Base-by-base conservation (phyloP, 2,888 invertebrate species). In the Metalampra italica region DNA sequence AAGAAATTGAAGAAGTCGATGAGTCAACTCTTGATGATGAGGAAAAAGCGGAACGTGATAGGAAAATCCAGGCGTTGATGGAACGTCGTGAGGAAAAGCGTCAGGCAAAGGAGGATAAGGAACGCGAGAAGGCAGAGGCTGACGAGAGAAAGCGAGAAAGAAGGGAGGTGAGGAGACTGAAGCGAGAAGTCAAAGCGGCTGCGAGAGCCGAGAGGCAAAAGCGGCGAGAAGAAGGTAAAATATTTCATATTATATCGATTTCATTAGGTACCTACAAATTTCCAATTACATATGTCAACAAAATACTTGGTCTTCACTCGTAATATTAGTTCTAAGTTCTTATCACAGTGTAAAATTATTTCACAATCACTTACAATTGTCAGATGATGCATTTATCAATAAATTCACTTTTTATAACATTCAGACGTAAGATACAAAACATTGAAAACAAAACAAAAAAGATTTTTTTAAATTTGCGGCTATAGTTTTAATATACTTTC, bases 1-100 rank as follows among this genome's bases (percentile, higher is more conserved):
- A 81, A 54, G 71, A 65, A 29, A 59, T 82, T 32, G 90, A 90
- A 61, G 84, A 84, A 66, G 80, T 86, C 0, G 84, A 83, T 46
- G 83, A 90, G 63, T 58, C 69, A 0, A 80, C 82, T 9, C 60
- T 84, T 44, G 88, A 88, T 45, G 85, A 88, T 1, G 87, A 82
- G 1, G 88, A 87, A 54, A 84, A 74, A 58, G 73, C 69, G 2
- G 80, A 71, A 3, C 77, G 83, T 1, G 77, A 69, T 0, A 62
- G 53, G 1, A 83, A 81, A 53, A 37, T 76, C 3, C 54, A 56
- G 45, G 72, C 75, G 22, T 75, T 82, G 11, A 52, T 63, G 37
- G 63, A 71, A 29, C 66, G 58, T 1, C 74, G 71, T 1, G 82
- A 83, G 56, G 72, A 71, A 34, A 73, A 62, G 43, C 68, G 75